Evolutionary conservation across 1,140 invertebrate species (phyloP), one percentile per base, ranked within the genome.

Genomic region (Thaumatotibia leucotreta): DNA sequence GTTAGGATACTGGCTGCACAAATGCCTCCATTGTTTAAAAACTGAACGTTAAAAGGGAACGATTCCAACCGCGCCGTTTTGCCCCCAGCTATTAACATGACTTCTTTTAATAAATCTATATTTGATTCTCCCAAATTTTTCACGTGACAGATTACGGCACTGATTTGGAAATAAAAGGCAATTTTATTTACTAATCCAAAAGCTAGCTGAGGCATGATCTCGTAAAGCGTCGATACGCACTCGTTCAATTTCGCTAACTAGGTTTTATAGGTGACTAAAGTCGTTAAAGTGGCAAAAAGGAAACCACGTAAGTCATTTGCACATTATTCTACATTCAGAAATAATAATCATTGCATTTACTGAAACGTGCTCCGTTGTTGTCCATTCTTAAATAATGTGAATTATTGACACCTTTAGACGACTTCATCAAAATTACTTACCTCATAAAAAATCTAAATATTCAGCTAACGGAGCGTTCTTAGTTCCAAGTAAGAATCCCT

Each of bases 1-100:
- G 77, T 75, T 5, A 83, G 35, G 39, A 82, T 80, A 4, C 63
- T 66, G 0, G 79, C 82, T 5, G 74, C 71, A 31, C 82, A 83
- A 0, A 83, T 61, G 2, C 71, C 72, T 6, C 75, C 77, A 17
- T 50, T 65, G 63, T 83, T 83, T 14, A 79, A 73, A 45, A 84
- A 75, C 32, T 82, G 78, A 1, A 82, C 74, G 52, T 69, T 72
- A 45, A 69, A 77, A 4, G 81, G 81, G 54, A 70, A 79, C 5
- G 72, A 11, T 6, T 74, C 64, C 3, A 73, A 65, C 11, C 39
- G 50, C 1, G 70, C 61, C 1, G 62, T 45, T 20, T 22, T 45
- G 10, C 82, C 82, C 8, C 79, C 79, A 1, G 77, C 49, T 50
- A 83, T 75, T 14, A 70, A 35, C 39, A 70, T 45, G 3, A 2